phyloP scores from a whole-genome alignment of 2,797 vertebrate genomes.

The Gobio occitaniae region DNA sequence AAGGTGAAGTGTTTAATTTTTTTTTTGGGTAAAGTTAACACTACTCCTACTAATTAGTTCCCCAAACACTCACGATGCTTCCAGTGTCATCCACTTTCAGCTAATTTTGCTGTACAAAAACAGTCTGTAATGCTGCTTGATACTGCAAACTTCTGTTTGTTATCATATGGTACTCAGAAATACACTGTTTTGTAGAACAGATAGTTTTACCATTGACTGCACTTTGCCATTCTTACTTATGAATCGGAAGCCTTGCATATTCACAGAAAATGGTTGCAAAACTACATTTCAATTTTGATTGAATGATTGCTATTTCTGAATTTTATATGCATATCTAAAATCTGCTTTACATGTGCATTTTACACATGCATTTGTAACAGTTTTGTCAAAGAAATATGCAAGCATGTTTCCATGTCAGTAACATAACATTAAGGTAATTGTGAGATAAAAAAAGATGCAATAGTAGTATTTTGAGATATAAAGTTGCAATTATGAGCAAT shows the following conservation, averaged over 20 bases:
- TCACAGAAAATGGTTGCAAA: background rate
- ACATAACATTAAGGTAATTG: background rate
- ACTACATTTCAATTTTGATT: background rate
- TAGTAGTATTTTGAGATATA: background rate
- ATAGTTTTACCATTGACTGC: background rate
- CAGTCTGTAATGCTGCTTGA: background rate
- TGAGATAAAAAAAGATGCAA: background rate
- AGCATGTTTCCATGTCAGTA: background rate
- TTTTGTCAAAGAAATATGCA: background rate
- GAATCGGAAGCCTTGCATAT: background rate
- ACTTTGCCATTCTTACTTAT: background rate
- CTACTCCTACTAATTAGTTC: too few relatives aligned
- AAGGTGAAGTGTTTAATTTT: conserved; percentile 20
- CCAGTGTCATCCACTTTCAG: too few relatives aligned
- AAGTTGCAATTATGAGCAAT: background rate
- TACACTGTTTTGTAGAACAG: background rate
- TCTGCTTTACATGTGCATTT: background rate
- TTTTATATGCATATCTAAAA: background rate
- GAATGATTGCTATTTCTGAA: background rate
- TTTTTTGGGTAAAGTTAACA: too few relatives aligned
- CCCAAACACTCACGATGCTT: too few relatives aligned
- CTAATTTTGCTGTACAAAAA: background rate
- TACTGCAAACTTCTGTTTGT: background rate
- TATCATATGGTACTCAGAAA: background rate
- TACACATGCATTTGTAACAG: background rate